These are phyloP conservation scores for Pseudomyrmex flavicornis DNA, from an alignment of 1,140 invertebrate species.

Conservation along the genomic window DNA sequence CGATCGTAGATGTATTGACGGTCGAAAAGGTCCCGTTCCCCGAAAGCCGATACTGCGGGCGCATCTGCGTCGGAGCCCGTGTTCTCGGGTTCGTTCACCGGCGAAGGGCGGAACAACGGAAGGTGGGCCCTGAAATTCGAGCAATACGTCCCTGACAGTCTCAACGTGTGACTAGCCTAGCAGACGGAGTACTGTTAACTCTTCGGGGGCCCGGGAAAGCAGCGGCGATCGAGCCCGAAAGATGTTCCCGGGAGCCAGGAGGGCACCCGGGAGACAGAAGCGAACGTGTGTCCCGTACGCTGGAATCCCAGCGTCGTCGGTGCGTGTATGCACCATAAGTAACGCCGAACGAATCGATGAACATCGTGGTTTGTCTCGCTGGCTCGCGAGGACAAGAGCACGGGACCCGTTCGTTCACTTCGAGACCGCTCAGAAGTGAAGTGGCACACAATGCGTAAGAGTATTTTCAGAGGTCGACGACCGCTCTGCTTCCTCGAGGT, in stretches of 20 bases:
- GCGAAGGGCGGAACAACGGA: slow-evolving; percentile 27
- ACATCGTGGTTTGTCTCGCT: slow-evolving; percentile 63
- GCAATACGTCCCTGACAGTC: slow-evolving; percentile 71
- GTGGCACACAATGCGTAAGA: slow-evolving; percentile 85
- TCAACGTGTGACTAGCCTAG: slow-evolving; percentile 72
- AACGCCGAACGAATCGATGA: slow-evolving; percentile 64
- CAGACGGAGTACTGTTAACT: slow-evolving; percentile 73
- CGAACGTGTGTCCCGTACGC: slow-evolving; percentile 13
- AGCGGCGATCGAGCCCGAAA: background rate
- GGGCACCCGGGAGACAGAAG: slow-evolving; percentile 45
- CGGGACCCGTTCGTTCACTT: slow-evolving; percentile 58
- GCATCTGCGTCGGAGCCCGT: background rate
- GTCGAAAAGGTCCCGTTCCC: slow-evolving; percentile 5
- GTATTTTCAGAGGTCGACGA: slow-evolving; percentile 82
- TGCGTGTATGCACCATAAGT: slow-evolving; percentile 60
- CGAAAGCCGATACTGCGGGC: slow-evolving; percentile 40
- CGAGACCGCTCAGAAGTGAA: slow-evolving; percentile 79
- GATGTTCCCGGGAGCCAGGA: background rate
- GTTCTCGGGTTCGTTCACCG: slow-evolving; percentile 10
- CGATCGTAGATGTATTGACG: background rate
- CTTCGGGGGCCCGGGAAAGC: slow-evolving; percentile 49
- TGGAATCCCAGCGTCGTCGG: slow-evolving; percentile 46
- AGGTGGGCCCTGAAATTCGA: slow-evolving; percentile 68
- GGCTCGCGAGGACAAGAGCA: slow-evolving; percentile 52
- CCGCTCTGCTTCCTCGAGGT: slow-evolving; percentile 82